A percentile compares a stretch with the other conserved stretches of the same genome.
These are phyloP conservation scores for Nibea coibor DNA, from an alignment of 2,113 vertebrate genomes.

Conservation along the genomic window DNA sequence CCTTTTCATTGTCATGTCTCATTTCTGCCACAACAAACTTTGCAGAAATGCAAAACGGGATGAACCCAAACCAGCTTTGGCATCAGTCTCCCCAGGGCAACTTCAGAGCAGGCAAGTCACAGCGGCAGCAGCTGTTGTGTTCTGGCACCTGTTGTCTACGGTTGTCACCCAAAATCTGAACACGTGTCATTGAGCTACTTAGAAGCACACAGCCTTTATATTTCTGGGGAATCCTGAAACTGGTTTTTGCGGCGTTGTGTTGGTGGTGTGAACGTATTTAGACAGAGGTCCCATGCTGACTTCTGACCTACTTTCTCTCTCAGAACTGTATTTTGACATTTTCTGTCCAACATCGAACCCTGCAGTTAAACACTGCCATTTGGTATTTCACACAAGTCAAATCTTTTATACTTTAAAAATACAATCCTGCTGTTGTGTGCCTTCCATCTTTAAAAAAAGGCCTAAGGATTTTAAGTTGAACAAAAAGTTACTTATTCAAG, in stretches of 20 bases:
- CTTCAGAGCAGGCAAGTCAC: slow-evolving; percentile 42
- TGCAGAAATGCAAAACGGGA: slow-evolving; percentile 32
- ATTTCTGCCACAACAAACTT: slow-evolving; percentile 47
- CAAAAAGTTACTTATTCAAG: neutral
- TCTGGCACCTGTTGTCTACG: slow-evolving; percentile 49
- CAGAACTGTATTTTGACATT: slow-evolving; percentile 61
- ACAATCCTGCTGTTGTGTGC: too few species aligned
- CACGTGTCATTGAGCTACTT: slow-evolving; percentile 31
- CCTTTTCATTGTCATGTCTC: slow-evolving; percentile 16
- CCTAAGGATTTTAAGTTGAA: neutral
- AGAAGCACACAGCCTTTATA: slow-evolving; percentile 1
- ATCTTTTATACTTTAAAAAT: slow-evolving; percentile 43
- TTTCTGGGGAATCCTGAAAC: slow-evolving; percentile 15
- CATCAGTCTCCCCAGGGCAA: slow-evolving; percentile 46
- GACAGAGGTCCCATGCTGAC: slow-evolving; percentile 27
- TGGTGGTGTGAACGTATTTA: slow-evolving; percentile 41
- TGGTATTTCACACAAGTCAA: slow-evolving; percentile 51
- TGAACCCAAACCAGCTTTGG: slow-evolving; percentile 52
- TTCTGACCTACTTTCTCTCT: slow-evolving; percentile 52
- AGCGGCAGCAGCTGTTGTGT: slow-evolving; percentile 56
- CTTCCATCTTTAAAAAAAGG: neutral
- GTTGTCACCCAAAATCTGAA: slow-evolving; percentile 46
- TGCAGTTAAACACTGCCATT: slow-evolving; percentile 47
- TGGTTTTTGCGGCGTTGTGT: slow-evolving; percentile 28
- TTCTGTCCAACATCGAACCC: slow-evolving; percentile 50